Base-by-base conservation (phyloP, 92 coral and sea anemone species). In the Heliopora coerulea region DNA sequence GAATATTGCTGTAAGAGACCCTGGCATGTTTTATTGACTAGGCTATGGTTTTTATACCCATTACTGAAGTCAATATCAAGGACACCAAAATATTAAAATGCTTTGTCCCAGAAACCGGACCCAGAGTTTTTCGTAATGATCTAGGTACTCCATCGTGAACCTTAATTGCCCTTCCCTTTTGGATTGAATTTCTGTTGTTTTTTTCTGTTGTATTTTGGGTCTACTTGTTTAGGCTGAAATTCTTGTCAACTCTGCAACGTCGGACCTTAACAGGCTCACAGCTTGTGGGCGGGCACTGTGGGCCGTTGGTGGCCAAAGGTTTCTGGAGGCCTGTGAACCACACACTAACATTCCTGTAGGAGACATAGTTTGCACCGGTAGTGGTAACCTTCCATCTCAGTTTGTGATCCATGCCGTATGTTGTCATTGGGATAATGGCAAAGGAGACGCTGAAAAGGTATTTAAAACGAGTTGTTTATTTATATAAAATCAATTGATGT, bases 361-460 rank as follows among this genome's bases (percentile, higher is more conserved):
- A 0, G 83, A 79, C 52, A 76, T 79, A 31, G 37, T 81, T 50
- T 72, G 57, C n/a, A 73, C 80, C 19, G 54, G 61, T 20, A 81
- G 87, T 42, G 82, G 73, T 40, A 27, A 70, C 28, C 66, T 79
- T 33, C 54, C 60, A 15, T 83, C 88, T 40, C 17, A 27, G 69
- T 84, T 83, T 63, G 90, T 86, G 61, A 66, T 86, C 21, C 72
- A 78, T 27, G 67, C 84, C 3, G 82, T 57, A 31, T 83, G 90
- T 37, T 74, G 83, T 35, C 11, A 79, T 8, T 87, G 91, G 91
- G 79, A 83, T 50, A 72, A 62, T 39, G 59, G 62, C 25, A 30
- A 31, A 20, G 80, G 78, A 20, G 46, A 12, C 24, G 74, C 79
- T 20, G 68, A 85, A 69, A 25, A 21, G 85, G 89, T 85, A 3